Evolutionary conservation across 2,888 invertebrate genomes (phyloP), one percentile per base, ranked within the genome.

Genomic region (Torymus tubicola): DNA sequence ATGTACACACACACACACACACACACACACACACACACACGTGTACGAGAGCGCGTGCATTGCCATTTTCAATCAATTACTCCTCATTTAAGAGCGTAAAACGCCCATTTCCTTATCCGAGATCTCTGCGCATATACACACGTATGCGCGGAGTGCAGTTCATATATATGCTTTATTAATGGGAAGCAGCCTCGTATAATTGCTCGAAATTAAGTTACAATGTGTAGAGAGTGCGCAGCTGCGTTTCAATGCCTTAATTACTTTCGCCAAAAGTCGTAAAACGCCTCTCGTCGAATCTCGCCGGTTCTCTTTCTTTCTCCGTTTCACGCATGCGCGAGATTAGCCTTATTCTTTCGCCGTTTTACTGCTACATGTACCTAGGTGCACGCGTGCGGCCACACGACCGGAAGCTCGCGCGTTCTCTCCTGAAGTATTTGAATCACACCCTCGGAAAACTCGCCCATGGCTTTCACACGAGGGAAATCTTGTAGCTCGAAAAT

Each of bases 11-110:
- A 21, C 21, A 42, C 42, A 42, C 42, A 42, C 8, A 42, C 42
- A 42, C 42, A 8, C 24, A 18, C 42, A 42, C 42, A 42, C 42
- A 42, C 8, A 42, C 42, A 42, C 42, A 8, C 24, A 18, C 42
- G 55, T 16, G n/a, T 12, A 18, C 58, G 31, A 21, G 42, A 42
- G 12, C 31, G 55, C 42, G 42, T 42, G 42, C 42, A 42, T 42
- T 42, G 42, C 42, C 72, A 78, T 63, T 73, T 55, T 67, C 67
- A 57, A 71, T 80, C 69, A 74, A 80, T 80, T 74, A 74, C 52
- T 57, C 50, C 42, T 67, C 67, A 16, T 67, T 75, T 76, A 67
- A 50, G 42, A 71, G 2, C 65, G 61, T 61, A 71, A 80, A 76
- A 71, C 67, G 67, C 71, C 71, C 57, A 64, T 71, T 76, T 76